phyloP scores from a whole-genome alignment of 2,888 invertebrate species.

The Andrena minutula region DNA sequence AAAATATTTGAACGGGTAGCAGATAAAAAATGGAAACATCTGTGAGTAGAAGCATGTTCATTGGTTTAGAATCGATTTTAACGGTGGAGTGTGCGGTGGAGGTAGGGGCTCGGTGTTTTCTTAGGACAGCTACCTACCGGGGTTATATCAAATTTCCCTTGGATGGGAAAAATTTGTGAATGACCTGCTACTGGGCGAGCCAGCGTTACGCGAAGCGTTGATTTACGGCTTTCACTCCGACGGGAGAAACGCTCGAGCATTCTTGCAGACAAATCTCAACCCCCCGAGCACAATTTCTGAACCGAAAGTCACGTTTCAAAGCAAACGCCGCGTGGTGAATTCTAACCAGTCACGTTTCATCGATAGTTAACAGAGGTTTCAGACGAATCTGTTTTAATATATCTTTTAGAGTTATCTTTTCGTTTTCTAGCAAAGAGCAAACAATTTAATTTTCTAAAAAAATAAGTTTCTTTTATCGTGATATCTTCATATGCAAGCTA shows the following conservation, averaged over 20 bases:
- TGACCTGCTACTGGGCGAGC: conserved; percentile 24
- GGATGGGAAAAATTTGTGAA: conserved; percentile 38
- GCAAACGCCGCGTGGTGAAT: conserved; percentile 33
- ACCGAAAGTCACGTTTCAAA: conserved; percentile 41
- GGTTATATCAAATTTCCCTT: conserved; percentile 24
- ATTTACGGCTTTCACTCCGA: conserved; percentile 24
- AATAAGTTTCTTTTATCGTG: no score
- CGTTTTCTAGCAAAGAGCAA: no score
- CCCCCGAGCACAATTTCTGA: not conserved
- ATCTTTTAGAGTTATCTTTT: not conserved
- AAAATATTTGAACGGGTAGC: conserved; percentile 44
- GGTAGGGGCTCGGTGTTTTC: conserved; percentile 26
- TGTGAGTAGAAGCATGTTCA: not conserved
- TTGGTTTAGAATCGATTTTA: conserved; percentile 16
- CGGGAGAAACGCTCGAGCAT: conserved; percentile 11
- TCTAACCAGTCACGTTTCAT: not conserved
- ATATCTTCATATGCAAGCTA: no score
- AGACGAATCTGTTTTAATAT: not conserved
- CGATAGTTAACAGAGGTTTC: conserved; percentile 28
- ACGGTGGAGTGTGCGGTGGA: conserved; percentile 7
- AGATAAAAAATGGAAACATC: conserved; percentile 14
- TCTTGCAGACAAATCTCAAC: conserved; percentile 13
- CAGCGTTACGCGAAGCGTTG: conserved; percentile 27
- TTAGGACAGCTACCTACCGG: conserved; percentile 54
- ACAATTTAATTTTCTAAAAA: no score